phyloP scores from a whole-genome alignment of 2,888 invertebrate species.

The Oligia latruncula region DNA sequence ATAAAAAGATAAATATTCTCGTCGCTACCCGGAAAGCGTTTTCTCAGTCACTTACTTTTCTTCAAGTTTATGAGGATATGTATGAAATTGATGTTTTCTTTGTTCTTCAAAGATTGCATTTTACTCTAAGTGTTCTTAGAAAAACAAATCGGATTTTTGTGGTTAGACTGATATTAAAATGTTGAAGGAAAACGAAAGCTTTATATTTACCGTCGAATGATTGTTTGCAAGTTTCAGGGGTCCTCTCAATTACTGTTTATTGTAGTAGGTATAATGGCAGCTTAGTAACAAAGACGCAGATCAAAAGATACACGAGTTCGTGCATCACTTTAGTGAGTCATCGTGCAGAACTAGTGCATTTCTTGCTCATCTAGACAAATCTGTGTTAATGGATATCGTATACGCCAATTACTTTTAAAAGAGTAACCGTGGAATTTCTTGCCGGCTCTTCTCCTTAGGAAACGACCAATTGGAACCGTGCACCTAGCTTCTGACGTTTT shows the following conservation, averaged over 20 bases:
- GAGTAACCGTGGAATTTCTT: background rate
- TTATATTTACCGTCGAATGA: background rate
- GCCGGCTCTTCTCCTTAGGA: background rate
- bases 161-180: background rate
- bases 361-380: background rate
- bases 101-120: constrained; percentile 5
- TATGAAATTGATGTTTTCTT: constrained; percentile 13
- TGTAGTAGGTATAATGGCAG: background rate
- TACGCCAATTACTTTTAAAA: background rate
- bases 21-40: constrained; percentile 25
- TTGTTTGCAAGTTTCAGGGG: background rate
- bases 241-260: background rate
- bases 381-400: background rate
- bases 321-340: background rate
- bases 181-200: background rate
- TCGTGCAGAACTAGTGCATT: background rate
- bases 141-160: background rate
- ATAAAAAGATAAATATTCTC: constrained; percentile 35
- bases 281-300: background rate
- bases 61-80: constrained; percentile 21
- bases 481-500: background rate
- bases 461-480: background rate
- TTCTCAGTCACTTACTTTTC: constrained; percentile 26
- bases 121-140: background rate
- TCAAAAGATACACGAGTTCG: background rate